Base-by-base conservation (phyloP, 2,113 vertebrate genomes). In the Perca flavescens region DNA sequence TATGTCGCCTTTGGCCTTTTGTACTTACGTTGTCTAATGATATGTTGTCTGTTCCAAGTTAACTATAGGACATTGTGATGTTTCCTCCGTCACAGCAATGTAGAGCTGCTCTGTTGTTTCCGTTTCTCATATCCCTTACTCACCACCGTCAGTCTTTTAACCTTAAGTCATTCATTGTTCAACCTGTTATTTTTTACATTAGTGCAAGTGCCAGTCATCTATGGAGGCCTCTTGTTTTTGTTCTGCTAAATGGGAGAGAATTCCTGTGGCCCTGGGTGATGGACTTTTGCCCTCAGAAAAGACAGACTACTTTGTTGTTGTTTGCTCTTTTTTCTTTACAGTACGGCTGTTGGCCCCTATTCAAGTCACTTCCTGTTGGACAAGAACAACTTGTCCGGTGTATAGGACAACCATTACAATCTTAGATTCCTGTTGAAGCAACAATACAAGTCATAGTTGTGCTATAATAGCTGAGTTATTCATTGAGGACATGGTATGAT, bases 101-200 rank as follows among this genome's bases (percentile, higher is more conserved):
- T 66, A 46, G 65, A 77, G 52, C 10, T 67, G 61, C 72, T 61
- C 43, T 52, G 13, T 74, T 86, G 62, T 85, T 91, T 93, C 90
- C 71, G 49, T 86, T 90, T 84, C 83, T 88, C 84, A 80, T 75
- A 70, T 78, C 63, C 64, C 36, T 85, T 76, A 77, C 57, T 85
- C 76, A 69, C 72, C n/a, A 11, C 53, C 47, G 16, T 71, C 56
- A n/a, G 40, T 79, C 70, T 72, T 80, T 14, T 58, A 86, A 74
- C 64, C 50, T 74, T 79, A 61, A 79, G 88, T 90, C 85, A 84
- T 83, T 83, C 22, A 93, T 92, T 94, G 92, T 93, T 93, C 54
- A 70, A 83, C 85, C 60, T 88, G 64, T 80, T 69, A 79, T 86
- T 92, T 70, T 63, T 86, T 75, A 93, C 85, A 84, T 85, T 76